Evolutionary conservation across 2,113 vertebrate genomes (phyloP), one percentile per base, ranked within the genome.

Genomic region (Phainopepla nitens): DNA sequence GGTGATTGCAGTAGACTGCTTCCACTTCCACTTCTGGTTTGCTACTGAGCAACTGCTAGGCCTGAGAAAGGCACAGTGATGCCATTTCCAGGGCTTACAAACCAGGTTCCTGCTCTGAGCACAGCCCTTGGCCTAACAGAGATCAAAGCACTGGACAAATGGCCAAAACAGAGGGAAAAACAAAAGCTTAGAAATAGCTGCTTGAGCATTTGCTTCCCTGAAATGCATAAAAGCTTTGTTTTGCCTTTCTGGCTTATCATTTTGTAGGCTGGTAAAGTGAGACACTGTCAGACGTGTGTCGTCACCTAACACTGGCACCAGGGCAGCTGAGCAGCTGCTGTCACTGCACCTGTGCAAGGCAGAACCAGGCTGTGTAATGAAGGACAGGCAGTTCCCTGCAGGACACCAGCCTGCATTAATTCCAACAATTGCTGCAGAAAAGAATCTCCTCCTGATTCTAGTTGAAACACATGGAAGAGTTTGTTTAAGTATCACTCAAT

Each of bases 281-380:
- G 61, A 60, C 33, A 9, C 39, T 28, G 58, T 45, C 54, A 90
- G 62, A 29, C 0, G 0, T 20, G 15, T 51, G 66, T 11, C 1
- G 18, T 50, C 75, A 60, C 73, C 70, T 58, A 77, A 68, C 0
- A 0, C 19, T 44, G 44, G 35, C 56, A 49, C 69, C 2, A 1
- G 20, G 11, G 45, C 21, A 70, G 60, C 66, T 79, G 69, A 65
- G 62, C 54, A 50, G 78, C 80, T 93, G 69, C 62, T 73, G 54
- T 49, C 56, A 66, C 62, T 51, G 8, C 8, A 6, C 44, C 71
- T 56, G 19, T 24, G 61, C 42, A 41, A 87, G 49, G 60, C 53
- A 73, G 66, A 85, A 54, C 5, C 1, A 8, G 31, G 53, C 17
- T 49, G 27, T 2, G 8, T 31, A 87, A 11, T 0, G 0, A 88